A percentile compares a stretch with the other conserved stretches of the same genome.
Evolutionary conservation across 2,113 vertebrate species (phyloP).

Genomic region (Rutilus rutilus): DNA sequence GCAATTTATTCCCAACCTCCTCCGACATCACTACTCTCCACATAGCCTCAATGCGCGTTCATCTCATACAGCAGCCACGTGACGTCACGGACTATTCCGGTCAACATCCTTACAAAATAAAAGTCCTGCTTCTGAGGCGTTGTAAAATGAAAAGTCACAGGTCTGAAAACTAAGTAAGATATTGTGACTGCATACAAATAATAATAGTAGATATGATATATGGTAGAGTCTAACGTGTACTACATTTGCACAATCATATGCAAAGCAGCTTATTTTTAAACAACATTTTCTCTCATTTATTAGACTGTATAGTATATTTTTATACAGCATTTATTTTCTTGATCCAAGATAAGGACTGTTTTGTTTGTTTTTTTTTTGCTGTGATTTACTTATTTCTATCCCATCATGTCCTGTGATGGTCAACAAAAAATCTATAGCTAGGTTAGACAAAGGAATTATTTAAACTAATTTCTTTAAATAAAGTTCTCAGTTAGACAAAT

Average conservation of each 20-base stretch:
- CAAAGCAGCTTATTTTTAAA: too few species aligned
- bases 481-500: not conserved
- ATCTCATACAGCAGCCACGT: slow-evolving; percentile 7
- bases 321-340: not conserved
- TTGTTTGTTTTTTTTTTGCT: not conserved
- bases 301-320: not conserved
- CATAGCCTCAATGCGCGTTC: slow-evolving; percentile 64
- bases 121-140: not conserved
- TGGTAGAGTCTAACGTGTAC: too few species aligned
- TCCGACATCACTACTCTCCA: slow-evolving; percentile 81
- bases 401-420: not conserved
- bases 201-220: not conserved
- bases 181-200: too few species aligned
- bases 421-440: not conserved
- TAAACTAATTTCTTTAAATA: not conserved
- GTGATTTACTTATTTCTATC: too few species aligned
- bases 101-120: slow-evolving; percentile 49
- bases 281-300: not conserved
- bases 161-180: not conserved
- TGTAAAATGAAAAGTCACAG: not conserved
- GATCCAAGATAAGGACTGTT: not conserved
- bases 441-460: not conserved
- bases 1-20: slow-evolving; percentile 78
- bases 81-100: slow-evolving; percentile 50
- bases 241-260: too few species aligned